Conservation (phyloP, 2,113 vertebrate species). For the Dryoscopus gambensis region DNA sequence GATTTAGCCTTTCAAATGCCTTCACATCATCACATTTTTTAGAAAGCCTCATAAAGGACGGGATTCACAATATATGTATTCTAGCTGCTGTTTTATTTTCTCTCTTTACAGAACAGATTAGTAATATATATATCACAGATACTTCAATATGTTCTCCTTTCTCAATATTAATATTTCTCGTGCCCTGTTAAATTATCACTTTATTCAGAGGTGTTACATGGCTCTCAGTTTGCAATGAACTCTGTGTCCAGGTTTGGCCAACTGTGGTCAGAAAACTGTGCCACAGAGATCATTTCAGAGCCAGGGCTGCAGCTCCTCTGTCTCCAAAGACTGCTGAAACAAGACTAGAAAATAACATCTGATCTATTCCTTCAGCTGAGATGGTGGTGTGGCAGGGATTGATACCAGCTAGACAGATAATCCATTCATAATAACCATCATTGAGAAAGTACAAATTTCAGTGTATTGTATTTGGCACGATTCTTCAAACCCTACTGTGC, state of each 20-base stretch:
- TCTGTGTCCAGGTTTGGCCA: not conserved
- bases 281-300: not conserved
- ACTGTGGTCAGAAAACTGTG: not conserved
- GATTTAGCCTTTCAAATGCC: not conserved
- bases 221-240: not conserved
- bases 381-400: not conserved
- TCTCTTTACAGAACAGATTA: not conserved
- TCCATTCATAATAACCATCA: not conserved
- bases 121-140: not conserved
- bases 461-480: not conserved
- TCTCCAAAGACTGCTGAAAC: not conserved
- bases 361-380: not conserved
- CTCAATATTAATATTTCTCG: not conserved
- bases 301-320: not conserved
- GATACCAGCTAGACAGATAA: not conserved
- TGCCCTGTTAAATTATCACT: not conserved
- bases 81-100: not conserved
- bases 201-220: not conserved
- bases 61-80: not conserved
- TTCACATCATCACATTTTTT: not conserved
- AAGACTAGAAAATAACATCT: not conserved
- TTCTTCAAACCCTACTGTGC: not conserved
- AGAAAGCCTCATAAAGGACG: not conserved
- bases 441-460: not conserved
- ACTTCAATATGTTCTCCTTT: not conserved